These are phyloP conservation scores for Abscondita cerata DNA, from an alignment of 2,888 invertebrate genomes.

Conservation along the genomic window DNA sequence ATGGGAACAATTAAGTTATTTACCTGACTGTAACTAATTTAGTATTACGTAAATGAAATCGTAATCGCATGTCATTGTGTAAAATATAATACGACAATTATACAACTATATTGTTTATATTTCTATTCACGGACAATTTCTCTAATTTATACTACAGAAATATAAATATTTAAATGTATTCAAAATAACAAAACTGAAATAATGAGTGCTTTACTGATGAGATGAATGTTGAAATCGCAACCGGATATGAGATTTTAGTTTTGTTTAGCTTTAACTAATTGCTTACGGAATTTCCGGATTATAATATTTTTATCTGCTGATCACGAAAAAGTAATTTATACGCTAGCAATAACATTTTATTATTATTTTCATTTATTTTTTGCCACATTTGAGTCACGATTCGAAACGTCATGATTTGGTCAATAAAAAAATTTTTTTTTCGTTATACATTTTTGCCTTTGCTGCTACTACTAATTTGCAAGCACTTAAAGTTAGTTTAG, in stretches of 20 bases:
- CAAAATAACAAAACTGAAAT: conserved; percentile 13
- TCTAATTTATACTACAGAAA: conserved; percentile 28
- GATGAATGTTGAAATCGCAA: conserved; percentile 38
- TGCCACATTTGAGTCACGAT: no score
- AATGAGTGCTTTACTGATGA: conserved; percentile 19
- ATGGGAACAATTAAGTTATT: conserved; percentile 46
- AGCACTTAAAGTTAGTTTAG: conserved; percentile 60
- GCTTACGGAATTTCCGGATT: conserved; percentile 34
- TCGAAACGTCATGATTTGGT: no score
- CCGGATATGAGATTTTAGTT: conserved; percentile 52
- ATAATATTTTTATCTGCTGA: conserved; percentile 24
- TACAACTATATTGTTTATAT: conserved; percentile 33
- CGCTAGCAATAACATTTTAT: conserved; percentile 13
- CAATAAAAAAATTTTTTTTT: no score
- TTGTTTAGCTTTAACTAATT: conserved; percentile 41
- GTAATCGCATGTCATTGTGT: conserved; percentile 46
- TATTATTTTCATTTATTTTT: neutral
- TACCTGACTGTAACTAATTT: conserved; percentile 48
- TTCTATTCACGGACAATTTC: conserved; percentile 28
- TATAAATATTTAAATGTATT: conserved; percentile 22
- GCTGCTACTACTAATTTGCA: conserved; percentile 49
- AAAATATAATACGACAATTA: conserved; percentile 47
- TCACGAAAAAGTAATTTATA: conserved; percentile 25
- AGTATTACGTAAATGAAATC: conserved; percentile 48
- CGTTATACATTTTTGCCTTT: neutral